These are phyloP conservation scores for Macrosteles quadrilineatus DNA, from an alignment of 1,140 invertebrate genomes.

Conservation along the genomic window DNA sequence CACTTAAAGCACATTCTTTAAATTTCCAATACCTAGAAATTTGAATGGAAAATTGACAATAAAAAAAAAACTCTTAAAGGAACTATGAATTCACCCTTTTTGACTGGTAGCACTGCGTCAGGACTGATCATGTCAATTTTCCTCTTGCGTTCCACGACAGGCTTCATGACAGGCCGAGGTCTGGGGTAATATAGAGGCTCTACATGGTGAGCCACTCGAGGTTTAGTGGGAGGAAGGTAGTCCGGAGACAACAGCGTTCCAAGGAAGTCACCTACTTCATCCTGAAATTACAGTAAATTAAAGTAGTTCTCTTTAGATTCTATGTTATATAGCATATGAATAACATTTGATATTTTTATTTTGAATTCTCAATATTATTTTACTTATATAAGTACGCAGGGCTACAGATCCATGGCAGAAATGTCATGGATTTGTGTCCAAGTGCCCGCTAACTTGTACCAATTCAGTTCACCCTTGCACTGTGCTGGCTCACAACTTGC, in stretches of 20 bases:
- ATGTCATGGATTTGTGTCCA: not conserved
- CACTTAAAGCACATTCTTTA: no score
- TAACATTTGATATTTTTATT: not conserved
- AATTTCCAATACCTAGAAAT: no score
- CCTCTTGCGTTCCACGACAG: no score
- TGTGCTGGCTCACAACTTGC: no score
- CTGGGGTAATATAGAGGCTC: no score
- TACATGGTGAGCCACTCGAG: not conserved
- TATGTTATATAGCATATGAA: not conserved
- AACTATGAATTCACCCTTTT: no score
- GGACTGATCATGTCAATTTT: no score
- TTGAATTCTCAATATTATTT: not conserved
- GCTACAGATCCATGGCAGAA: not conserved
- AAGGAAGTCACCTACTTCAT: slow-evolving; percentile 36
- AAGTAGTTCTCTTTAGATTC: not conserved
- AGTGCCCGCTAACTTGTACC: not conserved
- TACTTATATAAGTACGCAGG: not conserved
- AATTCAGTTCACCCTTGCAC: no score
- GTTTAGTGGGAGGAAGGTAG: not conserved
- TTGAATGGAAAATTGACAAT: no score
- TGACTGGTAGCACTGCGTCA: no score
- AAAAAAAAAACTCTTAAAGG: no score
- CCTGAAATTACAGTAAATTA: slow-evolving; percentile 21
- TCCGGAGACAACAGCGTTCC: slow-evolving; percentile 26
- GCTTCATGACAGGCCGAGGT: no score